These are phyloP conservation scores for Orientallactaga bullata DNA, from an alignment of 2,113 vertebrate species.

Conservation along the genomic window DNA sequence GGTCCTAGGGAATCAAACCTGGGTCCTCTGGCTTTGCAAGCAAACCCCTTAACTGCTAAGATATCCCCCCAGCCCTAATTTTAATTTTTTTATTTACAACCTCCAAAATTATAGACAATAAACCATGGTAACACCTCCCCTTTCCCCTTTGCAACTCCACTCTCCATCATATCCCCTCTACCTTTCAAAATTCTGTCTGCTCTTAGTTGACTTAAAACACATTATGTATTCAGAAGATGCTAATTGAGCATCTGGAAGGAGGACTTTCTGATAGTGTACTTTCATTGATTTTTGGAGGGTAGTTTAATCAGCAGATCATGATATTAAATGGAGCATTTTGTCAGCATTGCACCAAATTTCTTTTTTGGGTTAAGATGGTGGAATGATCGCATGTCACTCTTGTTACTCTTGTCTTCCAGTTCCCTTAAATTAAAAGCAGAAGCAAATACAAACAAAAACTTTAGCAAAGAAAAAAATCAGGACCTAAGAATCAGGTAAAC, in stretches of 20 bases:
- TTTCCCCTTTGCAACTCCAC: no score
- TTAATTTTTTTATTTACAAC: no score
- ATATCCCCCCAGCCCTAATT: no score
- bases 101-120: no score
- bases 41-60: no score
- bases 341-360: background rate
- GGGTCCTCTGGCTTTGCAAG: no score
- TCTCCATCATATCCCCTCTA: no score
- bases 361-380: constrained; percentile 28
- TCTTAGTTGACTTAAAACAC: constrained; percentile 15
- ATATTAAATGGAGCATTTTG: background rate
- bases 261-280: background rate
- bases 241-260: background rate
- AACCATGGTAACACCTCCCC: no score
- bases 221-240: background rate
- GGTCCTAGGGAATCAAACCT: no score
- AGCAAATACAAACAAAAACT: background rate
- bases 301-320: background rate
- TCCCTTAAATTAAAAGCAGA: constrained; percentile 20
- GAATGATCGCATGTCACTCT: constrained; percentile 10
- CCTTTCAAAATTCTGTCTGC: constrained; percentile 7
- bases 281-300: background rate
- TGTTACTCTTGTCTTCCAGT: constrained; percentile 27
- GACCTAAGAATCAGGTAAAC: constrained; percentile 42
- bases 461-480: background rate